Conservation (phyloP, 1,140 invertebrate genomes). For the Magallana angulata region DNA sequence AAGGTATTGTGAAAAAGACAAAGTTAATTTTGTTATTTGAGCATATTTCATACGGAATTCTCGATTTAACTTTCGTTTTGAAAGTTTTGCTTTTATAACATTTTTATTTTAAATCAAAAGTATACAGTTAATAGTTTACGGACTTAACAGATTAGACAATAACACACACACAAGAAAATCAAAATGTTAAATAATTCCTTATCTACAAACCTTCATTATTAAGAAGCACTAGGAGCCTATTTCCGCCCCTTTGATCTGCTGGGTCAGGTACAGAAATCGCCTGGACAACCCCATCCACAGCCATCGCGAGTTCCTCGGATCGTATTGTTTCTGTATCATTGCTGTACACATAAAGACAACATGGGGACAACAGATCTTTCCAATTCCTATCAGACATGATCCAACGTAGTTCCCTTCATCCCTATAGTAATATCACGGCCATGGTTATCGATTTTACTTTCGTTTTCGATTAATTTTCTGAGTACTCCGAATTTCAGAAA, state of each 20-base stretch:
- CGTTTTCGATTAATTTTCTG: not conserved
- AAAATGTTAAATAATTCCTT: no score
- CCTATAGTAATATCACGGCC: not conserved
- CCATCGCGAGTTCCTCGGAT: not conserved
- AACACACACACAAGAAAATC: no score
- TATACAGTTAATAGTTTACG: no score
- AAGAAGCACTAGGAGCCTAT: not conserved
- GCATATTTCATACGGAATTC: no score
- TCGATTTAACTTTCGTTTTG: no score
- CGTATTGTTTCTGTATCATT: not conserved
- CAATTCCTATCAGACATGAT: not conserved
- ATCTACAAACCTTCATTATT: not conserved
- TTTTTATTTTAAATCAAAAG: no score
- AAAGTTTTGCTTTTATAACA: no score
- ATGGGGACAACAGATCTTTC: not conserved
- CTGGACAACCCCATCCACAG: not conserved
- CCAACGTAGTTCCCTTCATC: not conserved
- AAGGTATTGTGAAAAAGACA: no score
- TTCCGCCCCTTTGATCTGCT: conserved; percentile 3
- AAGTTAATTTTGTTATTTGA: no score
- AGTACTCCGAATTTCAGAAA: not conserved
- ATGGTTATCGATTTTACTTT: not conserved
- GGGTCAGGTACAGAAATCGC: not conserved
- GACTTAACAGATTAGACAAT: no score
- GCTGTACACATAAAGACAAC: conserved; percentile 1